Evolutionary conservation across 1,140 invertebrate genomes (phyloP), one percentile per base, ranked within the genome.

Genomic region (Galleria mellonella): DNA sequence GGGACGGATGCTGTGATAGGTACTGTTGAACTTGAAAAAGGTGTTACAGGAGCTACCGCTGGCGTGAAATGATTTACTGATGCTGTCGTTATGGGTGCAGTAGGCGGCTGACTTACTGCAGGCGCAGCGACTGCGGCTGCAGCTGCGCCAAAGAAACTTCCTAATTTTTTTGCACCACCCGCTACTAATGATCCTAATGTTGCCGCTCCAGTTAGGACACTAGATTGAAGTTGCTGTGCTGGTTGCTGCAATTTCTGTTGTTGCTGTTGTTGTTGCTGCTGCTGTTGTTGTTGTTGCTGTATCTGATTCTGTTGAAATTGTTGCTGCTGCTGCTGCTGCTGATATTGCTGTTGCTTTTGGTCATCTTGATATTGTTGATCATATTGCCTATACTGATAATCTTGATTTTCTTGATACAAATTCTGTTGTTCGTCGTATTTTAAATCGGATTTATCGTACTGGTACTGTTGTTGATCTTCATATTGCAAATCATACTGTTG

Each of bases 401-500:
- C 56, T 14, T 55, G 57, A 36, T 70, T 72, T 38, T 70, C 62
- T 42, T 63, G 49, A 54, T 58, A 70, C 28, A 62, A 51, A 49
- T 51, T 68, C 32, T 57, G 55, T 7, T 57, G 48, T 28, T 61
- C 51, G 30, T 50, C 43, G 9, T 64, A 66, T 9, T 38, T 41
- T n/a, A 63, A 58, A 36, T 65, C 63, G 47, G 61, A 45, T 44
- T 43, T 47, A 14, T 74, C 66, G 33, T 62, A 72, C 43, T 62
- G 52, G 43, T 54, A 65, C 41, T 70, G 57, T 46, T 68, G 48
- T 51, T 67, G 54, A 42, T 68, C 62, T 51, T 87, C 84, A 45
- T 86, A 87, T 32, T 86, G 87, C 54, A 88, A 76, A 74, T 90
- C 90, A 68, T 89, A 89, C 57, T 87, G 88, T 41, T 54, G 62